A percentile compares a stretch with the other conserved stretches of the same genome.
Evolutionary conservation across 2,113 vertebrate genomes (phyloP).

Genomic region (Cyanocitta stelleri): DNA sequence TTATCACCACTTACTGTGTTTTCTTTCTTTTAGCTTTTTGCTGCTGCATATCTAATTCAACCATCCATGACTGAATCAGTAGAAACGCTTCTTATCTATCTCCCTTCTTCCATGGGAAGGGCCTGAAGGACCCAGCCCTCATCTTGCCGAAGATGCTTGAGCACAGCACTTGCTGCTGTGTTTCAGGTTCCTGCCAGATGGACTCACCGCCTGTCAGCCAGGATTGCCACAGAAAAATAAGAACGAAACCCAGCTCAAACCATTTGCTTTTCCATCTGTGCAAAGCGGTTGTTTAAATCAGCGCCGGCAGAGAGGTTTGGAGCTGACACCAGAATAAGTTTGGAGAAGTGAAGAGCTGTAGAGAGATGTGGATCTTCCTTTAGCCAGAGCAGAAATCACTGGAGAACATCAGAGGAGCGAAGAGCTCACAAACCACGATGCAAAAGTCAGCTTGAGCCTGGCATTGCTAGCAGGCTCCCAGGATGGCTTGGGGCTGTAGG

Average conservation of each 20-base stretch:
- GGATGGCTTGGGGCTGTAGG: neutral
- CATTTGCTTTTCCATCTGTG: conserved; percentile 58
- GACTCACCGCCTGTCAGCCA: neutral
- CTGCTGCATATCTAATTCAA: neutral
- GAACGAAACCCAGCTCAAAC: neutral
- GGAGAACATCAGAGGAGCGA: neutral
- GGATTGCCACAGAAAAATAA: neutral
- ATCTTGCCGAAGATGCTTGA: neutral
- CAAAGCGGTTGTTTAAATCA: neutral
- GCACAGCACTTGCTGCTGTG: neutral
- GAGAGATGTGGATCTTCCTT: neutral
- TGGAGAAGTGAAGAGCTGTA: neutral
- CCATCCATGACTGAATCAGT: neutral
- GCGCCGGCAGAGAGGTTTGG: neutral
- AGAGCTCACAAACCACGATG: neutral
- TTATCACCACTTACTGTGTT: neutral
- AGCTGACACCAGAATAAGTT: neutral
- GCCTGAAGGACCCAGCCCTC: neutral
- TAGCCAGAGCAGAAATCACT: neutral
- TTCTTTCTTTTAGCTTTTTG: neutral
- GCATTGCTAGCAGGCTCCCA: neutral
- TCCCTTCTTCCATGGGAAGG: neutral
- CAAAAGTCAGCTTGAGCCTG: neutral
- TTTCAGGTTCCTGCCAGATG: conserved; percentile 24
- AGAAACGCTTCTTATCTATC: neutral